A percentile compares a stretch with the other conserved stretches of the same genome.
Evolutionary conservation across 2,797 vertebrate genomes (phyloP).

Genomic region (Leptatherina wallacei): DNA sequence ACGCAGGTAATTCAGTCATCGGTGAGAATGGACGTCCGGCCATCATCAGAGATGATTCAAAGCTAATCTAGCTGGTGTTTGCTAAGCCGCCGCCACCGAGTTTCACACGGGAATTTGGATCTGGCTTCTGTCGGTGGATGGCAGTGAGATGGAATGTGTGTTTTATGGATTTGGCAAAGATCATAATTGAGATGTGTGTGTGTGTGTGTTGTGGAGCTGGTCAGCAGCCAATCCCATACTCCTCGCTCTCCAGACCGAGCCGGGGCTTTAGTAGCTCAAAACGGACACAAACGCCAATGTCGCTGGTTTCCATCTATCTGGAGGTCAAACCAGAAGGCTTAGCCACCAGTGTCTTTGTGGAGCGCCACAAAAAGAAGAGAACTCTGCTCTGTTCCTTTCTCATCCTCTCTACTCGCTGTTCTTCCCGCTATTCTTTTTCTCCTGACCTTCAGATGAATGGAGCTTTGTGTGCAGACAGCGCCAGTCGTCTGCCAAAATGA

Average conservation of each 20-base stretch:
- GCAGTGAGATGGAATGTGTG: slow-evolving; percentile 57
- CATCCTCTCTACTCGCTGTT: not conserved
- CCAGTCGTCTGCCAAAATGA: slow-evolving; percentile 68
- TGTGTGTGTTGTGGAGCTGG: slow-evolving; percentile 54
- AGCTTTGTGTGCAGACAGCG: slow-evolving; percentile 53
- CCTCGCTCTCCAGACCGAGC: slow-evolving; percentile 56
- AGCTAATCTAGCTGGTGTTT: slow-evolving; percentile 23
- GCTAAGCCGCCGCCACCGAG: slow-evolving; percentile 30
- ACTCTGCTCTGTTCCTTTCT: slow-evolving; percentile 16
- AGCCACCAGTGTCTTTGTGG: slow-evolving; percentile 43
- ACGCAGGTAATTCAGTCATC: slow-evolving; percentile 14
- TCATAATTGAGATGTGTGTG: slow-evolving; percentile 66
- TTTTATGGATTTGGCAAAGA: slow-evolving; percentile 74
- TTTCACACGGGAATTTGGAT: slow-evolving; percentile 63
- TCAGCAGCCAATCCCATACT: slow-evolving; percentile 52
- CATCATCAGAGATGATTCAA: slow-evolving; percentile 32
- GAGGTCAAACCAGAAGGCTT: slow-evolving; percentile 54
- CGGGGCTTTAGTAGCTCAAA: slow-evolving; percentile 37
- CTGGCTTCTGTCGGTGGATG: slow-evolving; percentile 45
- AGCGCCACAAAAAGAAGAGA: slow-evolving; percentile 37
- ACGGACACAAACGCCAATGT: slow-evolving; percentile 42
- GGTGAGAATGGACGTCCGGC: slow-evolving; percentile 3
- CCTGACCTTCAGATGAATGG: slow-evolving; percentile 67
- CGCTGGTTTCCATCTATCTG: slow-evolving; percentile 38
- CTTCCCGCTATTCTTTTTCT: slow-evolving; percentile 10